These are phyloP conservation scores for Lepidonotus clava DNA, from an alignment of 2,888 invertebrate species.

Conservation along the genomic window DNA sequence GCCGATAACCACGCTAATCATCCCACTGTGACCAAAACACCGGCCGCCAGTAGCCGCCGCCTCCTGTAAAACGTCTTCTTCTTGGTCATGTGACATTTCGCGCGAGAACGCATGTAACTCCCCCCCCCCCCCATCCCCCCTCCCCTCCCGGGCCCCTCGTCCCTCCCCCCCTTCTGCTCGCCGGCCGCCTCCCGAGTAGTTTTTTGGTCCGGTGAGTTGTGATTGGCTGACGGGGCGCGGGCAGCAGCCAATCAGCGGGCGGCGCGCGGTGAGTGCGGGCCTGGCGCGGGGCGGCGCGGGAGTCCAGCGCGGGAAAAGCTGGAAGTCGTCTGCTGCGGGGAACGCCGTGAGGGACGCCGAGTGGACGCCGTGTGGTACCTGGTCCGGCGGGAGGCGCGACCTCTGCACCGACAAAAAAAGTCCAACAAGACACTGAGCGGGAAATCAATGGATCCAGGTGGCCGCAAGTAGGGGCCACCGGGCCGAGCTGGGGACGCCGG, in stretches of 20 bases:
- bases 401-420: too few relatives aligned
- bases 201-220: not conserved
- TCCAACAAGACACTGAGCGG: too few relatives aligned
- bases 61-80: too few relatives aligned
- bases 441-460: too few relatives aligned
- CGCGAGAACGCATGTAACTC: not conserved
- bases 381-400: too few relatives aligned
- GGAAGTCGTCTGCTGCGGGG: slow-evolving; percentile 12
- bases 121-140: not conserved
- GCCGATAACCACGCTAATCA: too few relatives aligned
- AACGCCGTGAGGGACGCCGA: too few relatives aligned
- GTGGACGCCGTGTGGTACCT: too few relatives aligned
- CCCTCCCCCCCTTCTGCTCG: not conserved
- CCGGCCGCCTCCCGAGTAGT: not conserved
- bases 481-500: too few relatives aligned
- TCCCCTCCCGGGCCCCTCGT: not conserved
- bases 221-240: not conserved
- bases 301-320: not conserved
- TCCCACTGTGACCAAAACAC: not conserved
- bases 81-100: not conserved
- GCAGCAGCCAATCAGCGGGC: not conserved
- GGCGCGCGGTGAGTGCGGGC: not conserved
- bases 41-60: not conserved
- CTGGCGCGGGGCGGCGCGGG: slow-evolving; percentile 1
- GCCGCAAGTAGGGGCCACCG: too few relatives aligned